Evolutionary conservation across 2,888 invertebrate genomes (phyloP), one percentile per base, ranked within the genome.

Genomic region (Tineola bisselliella): DNA sequence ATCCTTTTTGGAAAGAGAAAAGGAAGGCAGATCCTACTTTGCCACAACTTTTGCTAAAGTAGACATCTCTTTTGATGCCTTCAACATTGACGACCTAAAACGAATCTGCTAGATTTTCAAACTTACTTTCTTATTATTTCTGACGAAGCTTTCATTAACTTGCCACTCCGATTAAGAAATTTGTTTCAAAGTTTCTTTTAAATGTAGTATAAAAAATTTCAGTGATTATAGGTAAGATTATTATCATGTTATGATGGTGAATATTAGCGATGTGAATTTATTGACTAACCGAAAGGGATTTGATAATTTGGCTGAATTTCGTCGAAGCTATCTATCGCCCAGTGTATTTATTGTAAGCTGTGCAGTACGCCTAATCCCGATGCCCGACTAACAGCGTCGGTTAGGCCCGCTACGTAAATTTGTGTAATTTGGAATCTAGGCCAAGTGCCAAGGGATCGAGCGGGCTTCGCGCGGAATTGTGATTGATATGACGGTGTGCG

Each of bases 341-440:
- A 71, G 60, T 69, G 68, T 72, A 78, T 74, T 75, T 75, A 71
- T 64, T 74, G 82, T 84, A 81, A 82, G 83, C 84, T 78, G 73
- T 70, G 71, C 73, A 74, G 69, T 69, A 70, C 73, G 73, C 73
- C 76, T 84, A 84, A 87, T 84, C 84, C 82, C 73, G 67, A 69
- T 69, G 72, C 75, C 68, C 72, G 72, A 70, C 79, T 79, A 79
- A 76, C 80, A 76, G 74, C 72, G 66, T 72, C 72, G 76, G 80
- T 76, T 79, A 81, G 83, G 80, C 83, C 75, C 75, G 76, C 77
- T 76, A 79, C 81, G 83, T 84, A 84, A 87, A 84, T 84, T 86
- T 81, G 82, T 82, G 81, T 87, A 84, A 86, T 84, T 86, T 83
- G 72, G 82, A 75, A 87, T 84, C 78, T 79, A 84, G 86, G 86